Evolutionary conservation across 2,797 vertebrate genomes (phyloP).

Genomic region (Enteromius unitaeniatus): DNA sequence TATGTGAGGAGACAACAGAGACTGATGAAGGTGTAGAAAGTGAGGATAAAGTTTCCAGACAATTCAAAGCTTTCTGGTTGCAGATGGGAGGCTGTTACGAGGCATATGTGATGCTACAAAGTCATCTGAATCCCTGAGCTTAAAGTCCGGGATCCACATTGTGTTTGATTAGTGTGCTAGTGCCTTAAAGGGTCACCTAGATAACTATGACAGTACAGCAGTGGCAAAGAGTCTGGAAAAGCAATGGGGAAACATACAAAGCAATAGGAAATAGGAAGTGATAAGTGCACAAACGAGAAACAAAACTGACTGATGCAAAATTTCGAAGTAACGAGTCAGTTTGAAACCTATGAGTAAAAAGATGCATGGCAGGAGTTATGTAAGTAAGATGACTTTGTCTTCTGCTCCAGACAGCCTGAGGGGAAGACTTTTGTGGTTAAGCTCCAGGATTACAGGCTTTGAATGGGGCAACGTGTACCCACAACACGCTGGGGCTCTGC

Average conservation of each 20-base stretch:
- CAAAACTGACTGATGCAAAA: neutral
- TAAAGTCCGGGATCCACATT: constrained; percentile 18
- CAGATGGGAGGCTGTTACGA: neutral
- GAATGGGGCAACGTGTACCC: constrained; percentile 67
- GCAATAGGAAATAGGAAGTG: neutral
- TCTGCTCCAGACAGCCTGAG: constrained; percentile 57
- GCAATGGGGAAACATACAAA: neutral
- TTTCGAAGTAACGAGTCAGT: constrained; percentile 3
- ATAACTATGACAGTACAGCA: constrained; percentile 11
- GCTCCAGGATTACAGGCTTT: constrained; percentile 75
- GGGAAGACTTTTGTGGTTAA: constrained; percentile 73
- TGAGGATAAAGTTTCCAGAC: neutral
- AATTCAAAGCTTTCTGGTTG: constrained; percentile 42
- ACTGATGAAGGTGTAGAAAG: neutral
- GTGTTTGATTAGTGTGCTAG: constrained; percentile 36
- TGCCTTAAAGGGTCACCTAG: neutral
- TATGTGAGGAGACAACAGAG: neutral
- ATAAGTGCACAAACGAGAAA: neutral
- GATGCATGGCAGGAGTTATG: constrained; percentile 2
- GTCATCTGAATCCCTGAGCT: constrained; percentile 20
- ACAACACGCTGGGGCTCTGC: constrained; percentile 62
- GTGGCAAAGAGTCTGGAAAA: neutral
- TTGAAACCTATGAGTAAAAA: neutral
- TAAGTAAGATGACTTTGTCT: constrained; percentile 59
- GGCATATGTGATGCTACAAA: constrained; percentile 10